Evolutionary conservation across 2,113 vertebrate species (phyloP), one percentile per base, ranked within the genome.

Genomic region (Cariama cristata): DNA sequence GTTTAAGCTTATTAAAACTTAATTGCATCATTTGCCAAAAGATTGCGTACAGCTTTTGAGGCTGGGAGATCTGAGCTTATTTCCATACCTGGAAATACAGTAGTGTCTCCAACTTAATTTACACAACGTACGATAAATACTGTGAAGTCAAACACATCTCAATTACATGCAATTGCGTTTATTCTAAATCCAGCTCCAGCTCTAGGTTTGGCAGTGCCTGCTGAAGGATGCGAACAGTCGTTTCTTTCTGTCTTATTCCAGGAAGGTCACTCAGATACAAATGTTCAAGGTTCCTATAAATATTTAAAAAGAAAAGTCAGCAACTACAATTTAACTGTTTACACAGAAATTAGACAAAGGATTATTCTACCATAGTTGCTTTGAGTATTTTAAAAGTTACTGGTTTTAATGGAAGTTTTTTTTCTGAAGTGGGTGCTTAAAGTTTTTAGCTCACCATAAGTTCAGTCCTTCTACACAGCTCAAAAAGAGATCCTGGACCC

Each of bases 241-340:
- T 97, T 76, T 99, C 97, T 95, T 97, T 99, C 94, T 99, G 95
- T 95, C 50, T 98, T 94, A 99, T 72, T 72, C 98, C 99, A 24
- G 99, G 99, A 56, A 99, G 99, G 91, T 99, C 99, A 35, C 99
- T 98, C 98, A 99, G 98, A 84, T 98, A 98, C 96, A 99, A 98
- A 95, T 98, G 98, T 91, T 99, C 97, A 96, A 99, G 98, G 62
- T 99, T 99, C 97, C 99, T 99, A 74, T 17, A 97, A 96, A 97
- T 33, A 75, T 58, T 96, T 33, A 73, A 52, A 92, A 71, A 71
- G n/a, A 93, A 59, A 88, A 88, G 58, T 73, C 49, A 86, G 33
- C 72, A 44, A 35, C 49, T 73, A 4, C 15, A 42, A 2, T 3
- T 67, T 10, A 84, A 79, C 35, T 44, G 69, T 12, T 67, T 47